Conservation (phyloP, 92 coral and sea anemone species). For the Pocillopora grandis region DNA sequence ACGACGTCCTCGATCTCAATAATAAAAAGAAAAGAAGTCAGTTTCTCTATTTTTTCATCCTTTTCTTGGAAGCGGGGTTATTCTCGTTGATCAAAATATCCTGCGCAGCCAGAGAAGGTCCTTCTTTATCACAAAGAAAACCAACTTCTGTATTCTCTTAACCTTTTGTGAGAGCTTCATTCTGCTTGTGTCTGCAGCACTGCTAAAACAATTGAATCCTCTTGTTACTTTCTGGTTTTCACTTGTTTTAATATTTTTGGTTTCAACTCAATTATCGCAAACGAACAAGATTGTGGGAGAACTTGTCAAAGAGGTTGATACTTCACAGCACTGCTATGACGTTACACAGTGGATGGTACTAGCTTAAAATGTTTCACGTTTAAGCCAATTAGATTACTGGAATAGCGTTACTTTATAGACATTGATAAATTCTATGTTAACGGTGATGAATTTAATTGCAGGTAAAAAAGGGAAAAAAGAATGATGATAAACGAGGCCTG, state of each 20-base stretch:
- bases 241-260: neutral
- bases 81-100: neutral
- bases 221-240: neutral
- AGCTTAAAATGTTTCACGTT: neutral
- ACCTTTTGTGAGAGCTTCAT: conserved; percentile 29
- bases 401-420: neutral
- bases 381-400: conserved; percentile 10
- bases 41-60: neutral
- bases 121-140: conserved; percentile 37
- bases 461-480: no score
- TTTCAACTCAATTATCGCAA: no score
- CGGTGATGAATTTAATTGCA: neutral
- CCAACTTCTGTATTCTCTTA: conserved; percentile 8
- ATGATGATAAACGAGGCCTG: no score
- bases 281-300: no score
- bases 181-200: neutral
- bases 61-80: neutral
- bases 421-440: neutral
- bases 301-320: neutral
- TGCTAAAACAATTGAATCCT: neutral
- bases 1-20: neutral
- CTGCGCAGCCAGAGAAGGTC: conserved; percentile 35
- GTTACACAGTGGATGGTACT: neutral
- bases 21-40: neutral
- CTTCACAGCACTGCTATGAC: neutral